Base-by-base conservation (phyloP, 2,797 vertebrate species). In the Hipposideros larvatus region DNA sequence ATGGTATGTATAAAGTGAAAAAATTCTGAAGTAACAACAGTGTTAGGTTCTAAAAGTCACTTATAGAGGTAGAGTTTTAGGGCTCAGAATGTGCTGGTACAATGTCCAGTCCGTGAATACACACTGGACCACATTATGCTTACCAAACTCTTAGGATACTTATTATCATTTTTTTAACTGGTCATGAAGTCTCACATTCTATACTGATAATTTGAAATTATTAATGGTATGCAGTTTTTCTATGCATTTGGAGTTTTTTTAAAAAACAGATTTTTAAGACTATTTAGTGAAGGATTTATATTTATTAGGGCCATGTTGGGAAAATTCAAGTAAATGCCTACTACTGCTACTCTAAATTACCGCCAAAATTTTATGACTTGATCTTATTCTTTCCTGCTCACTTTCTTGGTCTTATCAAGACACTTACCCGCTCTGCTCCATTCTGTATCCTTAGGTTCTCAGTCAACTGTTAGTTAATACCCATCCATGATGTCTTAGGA, bases 41-140 rank as follows among this genome's bases (percentile, higher is more conserved):
- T 22, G 21, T 80, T 82, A 61, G 53, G 16, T 73, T 73, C 46
- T 79, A 28, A 46, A 43, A 88, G 34, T 83, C 19, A 65, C 26
- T 87, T 53, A 59, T 31, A 94, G 26, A 68, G 16, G 19, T 8
- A 82, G 43, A 26, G 19, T 53, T 92, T 87, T 37, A 57, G n/a
- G 37, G 48, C 26, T 90, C 43, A 85, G 26, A 79, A 28, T 65
- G 3, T 71, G 11, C 70, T 77, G 31, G 18, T 26, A 3, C 46
- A n/a, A 2, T 70, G 31, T 74, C 88, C 53, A 43, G 34, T 68
- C 19, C 1, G 3, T 22, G 68, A 71, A 68, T 78, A 43, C 68
- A 92, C 11, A 83, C 90, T 88, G 31, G 82, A 74, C 9, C 46
- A 57, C 65, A 13, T 91, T 66, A 71, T 95, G 78, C 51, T 91